These are phyloP conservation scores for Eolophus roseicapilla DNA, from an alignment of 2,113 vertebrate genomes.

Conservation along the genomic window DNA sequence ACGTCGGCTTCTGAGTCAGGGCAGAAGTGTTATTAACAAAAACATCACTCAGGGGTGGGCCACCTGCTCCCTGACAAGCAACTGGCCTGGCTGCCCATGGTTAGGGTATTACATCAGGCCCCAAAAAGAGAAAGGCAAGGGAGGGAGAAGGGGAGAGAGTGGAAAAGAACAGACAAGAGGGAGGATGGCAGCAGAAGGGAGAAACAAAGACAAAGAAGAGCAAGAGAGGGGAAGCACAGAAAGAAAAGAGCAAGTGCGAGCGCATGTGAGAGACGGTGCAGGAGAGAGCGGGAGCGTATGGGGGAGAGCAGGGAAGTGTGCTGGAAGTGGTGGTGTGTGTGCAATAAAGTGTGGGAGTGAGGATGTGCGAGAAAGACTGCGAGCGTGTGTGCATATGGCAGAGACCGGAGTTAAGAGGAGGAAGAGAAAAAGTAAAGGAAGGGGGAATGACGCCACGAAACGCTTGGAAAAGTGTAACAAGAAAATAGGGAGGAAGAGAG, in stretches of 20 bases:
- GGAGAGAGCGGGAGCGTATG: constrained; percentile 8
- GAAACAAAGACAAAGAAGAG: constrained; percentile 26
- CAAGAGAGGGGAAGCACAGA: constrained; percentile 29
- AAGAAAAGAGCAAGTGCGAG: constrained; percentile 55
- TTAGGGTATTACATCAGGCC: constrained; percentile 77
- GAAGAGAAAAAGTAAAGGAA: neutral
- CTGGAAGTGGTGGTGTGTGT: neutral
- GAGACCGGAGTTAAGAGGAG: neutral
- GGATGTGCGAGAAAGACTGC: neutral
- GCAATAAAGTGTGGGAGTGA: constrained; percentile 25
- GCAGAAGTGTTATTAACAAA: constrained; percentile 82
- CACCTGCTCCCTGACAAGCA: constrained; percentile 91
- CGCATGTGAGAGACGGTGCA: constrained; percentile 36
- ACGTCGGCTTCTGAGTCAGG: constrained; percentile 78
- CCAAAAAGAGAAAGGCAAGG: constrained; percentile 56
- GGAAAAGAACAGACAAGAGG: constrained; percentile 38
- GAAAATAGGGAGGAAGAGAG: constrained; percentile 6
- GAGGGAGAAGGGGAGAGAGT: constrained; percentile 43
- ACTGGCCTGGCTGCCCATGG: constrained; percentile 81
- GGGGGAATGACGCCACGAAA: neutral
- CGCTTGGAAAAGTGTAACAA: neutral
- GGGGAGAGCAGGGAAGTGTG: constrained; percentile 26
- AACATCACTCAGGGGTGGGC: constrained; percentile 75
- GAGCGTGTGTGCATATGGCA: neutral
- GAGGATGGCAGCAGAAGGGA: constrained; percentile 36